phyloP scores from a whole-genome alignment of 2,797 vertebrate species.

The Lophotriccus pileatus region DNA sequence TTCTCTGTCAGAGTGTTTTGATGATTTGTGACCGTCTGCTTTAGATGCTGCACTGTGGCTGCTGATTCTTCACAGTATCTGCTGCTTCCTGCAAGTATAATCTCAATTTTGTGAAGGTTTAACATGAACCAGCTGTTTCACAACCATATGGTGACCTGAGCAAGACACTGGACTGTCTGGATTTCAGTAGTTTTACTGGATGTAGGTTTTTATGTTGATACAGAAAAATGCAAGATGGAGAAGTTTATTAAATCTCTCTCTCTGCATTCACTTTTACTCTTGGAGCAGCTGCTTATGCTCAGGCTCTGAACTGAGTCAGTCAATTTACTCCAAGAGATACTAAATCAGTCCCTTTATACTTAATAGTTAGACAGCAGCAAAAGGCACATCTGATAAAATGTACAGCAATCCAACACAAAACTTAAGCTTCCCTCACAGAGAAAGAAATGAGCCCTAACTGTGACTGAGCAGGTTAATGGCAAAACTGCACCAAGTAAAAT shows the following conservation, averaged over 20 bases:
- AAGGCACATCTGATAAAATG: not conserved
- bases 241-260: not conserved
- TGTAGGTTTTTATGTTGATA: not conserved
- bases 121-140: constrained; percentile 12
- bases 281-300: not conserved
- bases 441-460: not conserved
- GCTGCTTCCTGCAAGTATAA: not conserved
- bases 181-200: not conserved
- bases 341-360: constrained; percentile 12
- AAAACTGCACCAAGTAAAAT: not conserved
- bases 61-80: not conserved
- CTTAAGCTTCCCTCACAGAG: not conserved
- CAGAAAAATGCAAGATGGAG: not conserved
- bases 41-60: not conserved
- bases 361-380: constrained; percentile 8
- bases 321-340: not conserved
- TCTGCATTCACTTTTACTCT: not conserved
- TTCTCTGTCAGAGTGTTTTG: not conserved
- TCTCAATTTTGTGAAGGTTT: constrained; percentile 15
- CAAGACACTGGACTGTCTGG: not conserved
- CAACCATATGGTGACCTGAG: constrained; percentile 5
- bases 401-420: not conserved
- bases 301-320: constrained; percentile 14
- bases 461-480: not conserved
- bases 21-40: not conserved